phyloP scores from a whole-genome alignment of 23 tunicate genomes.

The Corella eumyota region DNA sequence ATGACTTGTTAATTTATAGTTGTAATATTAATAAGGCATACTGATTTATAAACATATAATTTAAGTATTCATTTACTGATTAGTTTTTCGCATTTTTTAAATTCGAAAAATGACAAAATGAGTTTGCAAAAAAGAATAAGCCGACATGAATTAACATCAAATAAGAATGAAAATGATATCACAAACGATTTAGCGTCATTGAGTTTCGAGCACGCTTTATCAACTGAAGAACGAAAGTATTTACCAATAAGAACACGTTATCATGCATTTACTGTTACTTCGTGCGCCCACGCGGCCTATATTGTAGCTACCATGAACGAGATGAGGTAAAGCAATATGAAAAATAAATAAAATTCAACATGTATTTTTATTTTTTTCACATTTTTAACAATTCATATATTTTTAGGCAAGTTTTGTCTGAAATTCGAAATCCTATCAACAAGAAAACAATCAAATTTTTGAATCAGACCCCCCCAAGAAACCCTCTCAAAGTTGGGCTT shows the following conservation, averaged over 20 bases:
- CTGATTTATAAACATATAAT: no score
- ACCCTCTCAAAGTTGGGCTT: slow-evolving; percentile 55
- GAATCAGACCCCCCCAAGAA: slow-evolving; percentile 28
- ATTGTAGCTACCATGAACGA: slow-evolving; percentile 53
- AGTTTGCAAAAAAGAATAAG: slow-evolving; percentile 33
- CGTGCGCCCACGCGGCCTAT: slow-evolving; percentile 75
- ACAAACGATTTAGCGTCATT: slow-evolving; percentile 50
- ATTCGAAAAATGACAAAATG: slow-evolving; percentile 9
- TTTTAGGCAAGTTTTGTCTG: slow-evolving; percentile 53
- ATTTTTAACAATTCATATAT: neutral
- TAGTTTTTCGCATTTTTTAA: no score
- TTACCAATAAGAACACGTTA: slow-evolving; percentile 35
- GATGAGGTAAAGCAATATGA: slow-evolving; percentile 41
- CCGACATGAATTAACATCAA: slow-evolving; percentile 6
- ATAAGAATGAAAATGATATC: slow-evolving; percentile 40
- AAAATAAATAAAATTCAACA: no score
- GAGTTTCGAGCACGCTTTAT: slow-evolving; percentile 51
- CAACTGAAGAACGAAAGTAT: slow-evolving; percentile 55
- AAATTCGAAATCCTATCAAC: slow-evolving; percentile 68
- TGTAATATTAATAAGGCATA: no score
- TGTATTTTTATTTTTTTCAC: neutral
- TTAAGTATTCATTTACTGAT: no score
- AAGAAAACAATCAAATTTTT: slow-evolving; percentile 63
- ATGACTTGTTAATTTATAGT: no score
- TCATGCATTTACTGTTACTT: slow-evolving; percentile 76